Evolutionary conservation across 2,797 vertebrate species (phyloP), one percentile per base, ranked within the genome.

Genomic region (Florisuga fusca): DNA sequence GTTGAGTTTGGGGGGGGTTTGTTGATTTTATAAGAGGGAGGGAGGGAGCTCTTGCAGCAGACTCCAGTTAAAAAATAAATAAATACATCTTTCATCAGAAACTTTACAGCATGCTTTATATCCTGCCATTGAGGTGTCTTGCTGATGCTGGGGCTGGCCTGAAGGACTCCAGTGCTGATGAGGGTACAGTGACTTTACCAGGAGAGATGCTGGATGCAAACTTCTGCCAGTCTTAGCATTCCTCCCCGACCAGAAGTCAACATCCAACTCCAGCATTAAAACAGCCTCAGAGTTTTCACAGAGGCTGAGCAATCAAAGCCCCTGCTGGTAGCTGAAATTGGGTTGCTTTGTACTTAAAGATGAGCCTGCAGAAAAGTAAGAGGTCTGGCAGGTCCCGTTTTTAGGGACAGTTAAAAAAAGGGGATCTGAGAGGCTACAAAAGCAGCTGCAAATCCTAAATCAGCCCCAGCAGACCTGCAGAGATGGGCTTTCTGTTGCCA

Each of bases 331-430:
- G 84, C 64, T 53, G 84, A 87, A 94, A 93, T 75, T 67, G 90
- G 93, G 82, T 93, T 95, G 89, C 87, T 95, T 84, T 94, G 73
- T 92, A 86, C 82, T n/a, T 71, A 72, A 53, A 93, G 91, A 38
- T 38, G 57, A 48, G 14, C 48, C 62, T 76, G 69, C 79, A 72
- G 87, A 78, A 91, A 59, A 74, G 66, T 19, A 38, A 85, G 84
- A 80, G 61, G 61, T 67, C 79, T 75, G 66, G 74, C 50, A 68
- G 90, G 58, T 66, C 78, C 59, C 15, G 58, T 72, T 89, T 89
- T 38, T 59, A 45, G 84, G 64, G 15, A 55, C 31, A 48, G 41
- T 87, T 87, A 73, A 89, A 93, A 96, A 85, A 90, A 34, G 4
- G 87, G 89, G 79, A 75, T 72, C 66, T 95, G 73, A 95, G 88